A percentile compares a stretch with the other conserved stretches of the same genome.
Conservation (phyloP, 2,797 vertebrate genomes). For the Pseudocheirus occidentalis region DNA sequence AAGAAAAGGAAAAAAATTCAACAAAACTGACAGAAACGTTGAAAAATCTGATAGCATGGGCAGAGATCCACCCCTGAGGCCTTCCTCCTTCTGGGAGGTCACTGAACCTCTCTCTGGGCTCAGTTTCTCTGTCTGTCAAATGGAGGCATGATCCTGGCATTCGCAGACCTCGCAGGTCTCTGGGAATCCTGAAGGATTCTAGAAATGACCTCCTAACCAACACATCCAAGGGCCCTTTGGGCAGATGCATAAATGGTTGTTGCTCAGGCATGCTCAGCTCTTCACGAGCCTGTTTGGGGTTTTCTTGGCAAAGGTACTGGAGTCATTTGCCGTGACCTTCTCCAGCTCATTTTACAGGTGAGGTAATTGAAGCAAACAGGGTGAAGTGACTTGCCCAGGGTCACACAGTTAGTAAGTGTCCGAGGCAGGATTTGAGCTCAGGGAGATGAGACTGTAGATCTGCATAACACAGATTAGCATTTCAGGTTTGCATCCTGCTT, state of each 20-base stretch:
- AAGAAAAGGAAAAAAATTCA: not conserved
- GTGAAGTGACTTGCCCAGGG: not conserved
- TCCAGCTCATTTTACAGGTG: not conserved
- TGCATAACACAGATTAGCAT: not conserved
- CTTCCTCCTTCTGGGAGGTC: too few relatives aligned
- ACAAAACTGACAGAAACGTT: not conserved
- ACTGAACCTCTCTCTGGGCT: not conserved
- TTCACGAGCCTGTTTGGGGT: fast-evolving
- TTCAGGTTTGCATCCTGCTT: not conserved
- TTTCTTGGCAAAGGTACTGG: not conserved
- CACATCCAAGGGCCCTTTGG: not conserved
- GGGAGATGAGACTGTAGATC: not conserved
- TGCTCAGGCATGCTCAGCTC: not conserved
- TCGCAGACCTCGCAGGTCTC: not conserved
- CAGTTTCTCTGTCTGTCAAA: not conserved
- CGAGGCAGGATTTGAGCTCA: not conserved
- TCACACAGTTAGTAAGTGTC: not conserved
- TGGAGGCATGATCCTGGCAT: not conserved
- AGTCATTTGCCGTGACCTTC: not conserved
- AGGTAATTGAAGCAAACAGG: not conserved
- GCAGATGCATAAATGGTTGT: not conserved
- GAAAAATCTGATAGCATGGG: fast-evolving
- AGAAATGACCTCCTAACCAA: not conserved
- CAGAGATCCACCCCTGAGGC: too few relatives aligned
- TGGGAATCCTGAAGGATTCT: not conserved